Conservation (phyloP, 2,113 vertebrate genomes). For the Chunga burmeisteri region DNA sequence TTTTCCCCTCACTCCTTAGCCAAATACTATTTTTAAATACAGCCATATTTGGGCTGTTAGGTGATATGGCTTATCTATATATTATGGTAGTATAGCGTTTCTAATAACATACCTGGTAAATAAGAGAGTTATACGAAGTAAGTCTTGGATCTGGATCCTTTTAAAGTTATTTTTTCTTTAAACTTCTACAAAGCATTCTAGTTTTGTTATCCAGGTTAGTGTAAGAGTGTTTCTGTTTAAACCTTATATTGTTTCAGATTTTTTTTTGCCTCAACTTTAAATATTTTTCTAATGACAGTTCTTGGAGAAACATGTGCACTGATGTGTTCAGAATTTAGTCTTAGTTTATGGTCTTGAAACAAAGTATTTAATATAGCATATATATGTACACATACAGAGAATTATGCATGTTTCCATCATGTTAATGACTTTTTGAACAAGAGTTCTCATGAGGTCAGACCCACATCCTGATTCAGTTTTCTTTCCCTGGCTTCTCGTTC, state of each 20-base stretch:
- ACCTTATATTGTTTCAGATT: neutral
- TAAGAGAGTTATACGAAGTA: neutral
- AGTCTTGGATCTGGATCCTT: neutral
- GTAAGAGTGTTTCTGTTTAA: neutral
- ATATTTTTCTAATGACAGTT: neutral
- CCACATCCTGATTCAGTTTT: neutral
- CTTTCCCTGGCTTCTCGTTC: neutral
- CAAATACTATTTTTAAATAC: neutral
- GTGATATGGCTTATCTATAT: neutral
- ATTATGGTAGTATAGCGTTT: neutral
- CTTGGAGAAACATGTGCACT: neutral
- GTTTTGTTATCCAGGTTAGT: neutral
- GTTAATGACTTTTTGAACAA: neutral
- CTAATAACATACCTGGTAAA: neutral
- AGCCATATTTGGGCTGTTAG: neutral
- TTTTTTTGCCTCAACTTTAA: neutral
- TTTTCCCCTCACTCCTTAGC: neutral
- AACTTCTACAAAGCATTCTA: neutral
- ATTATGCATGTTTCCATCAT: neutral
- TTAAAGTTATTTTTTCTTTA: neutral
- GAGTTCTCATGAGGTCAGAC: neutral
- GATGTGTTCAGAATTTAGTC: neutral
- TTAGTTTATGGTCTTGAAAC: neutral
- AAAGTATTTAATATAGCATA: neutral
- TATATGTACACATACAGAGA: neutral